Evolutionary conservation across 2,797 vertebrate species (phyloP).

Genomic region (Rallus crepitans): DNA sequence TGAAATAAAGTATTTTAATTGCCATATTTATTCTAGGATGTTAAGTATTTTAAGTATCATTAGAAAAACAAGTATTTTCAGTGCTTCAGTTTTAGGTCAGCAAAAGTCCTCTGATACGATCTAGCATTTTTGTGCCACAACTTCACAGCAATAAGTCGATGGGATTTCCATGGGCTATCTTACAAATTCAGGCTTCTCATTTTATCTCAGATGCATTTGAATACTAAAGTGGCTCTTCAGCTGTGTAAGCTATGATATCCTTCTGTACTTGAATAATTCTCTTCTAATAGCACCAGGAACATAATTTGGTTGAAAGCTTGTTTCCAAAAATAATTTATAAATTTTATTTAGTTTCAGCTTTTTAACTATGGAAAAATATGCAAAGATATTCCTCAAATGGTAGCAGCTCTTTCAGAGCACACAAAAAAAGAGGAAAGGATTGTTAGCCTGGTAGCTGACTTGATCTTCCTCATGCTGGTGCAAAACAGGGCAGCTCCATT

Average conservation of each 20-base stretch:
- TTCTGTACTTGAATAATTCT: constrained; percentile 28
- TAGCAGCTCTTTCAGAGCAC: not conserved
- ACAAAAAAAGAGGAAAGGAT: not conserved
- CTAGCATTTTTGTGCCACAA: not conserved
- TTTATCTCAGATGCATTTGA: constrained; percentile 1
- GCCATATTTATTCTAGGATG: not conserved
- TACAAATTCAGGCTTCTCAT: constrained; percentile 1
- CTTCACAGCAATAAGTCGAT: not conserved
- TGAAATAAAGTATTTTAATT: not conserved
- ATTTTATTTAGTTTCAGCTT: constrained; percentile 39
- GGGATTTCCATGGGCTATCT: not conserved
- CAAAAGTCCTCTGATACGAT: not conserved
- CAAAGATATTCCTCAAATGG: constrained; percentile 23
- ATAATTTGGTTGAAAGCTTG: constrained; percentile 16
- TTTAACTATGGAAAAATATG: constrained; percentile 42
- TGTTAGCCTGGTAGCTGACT: not conserved
- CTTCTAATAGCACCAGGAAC: constrained; percentile 27
- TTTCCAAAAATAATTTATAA: constrained; percentile 30
- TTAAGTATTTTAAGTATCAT: not conserved
- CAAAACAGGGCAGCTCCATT: not conserved
- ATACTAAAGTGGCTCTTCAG: not conserved
- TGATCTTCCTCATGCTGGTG: not conserved
- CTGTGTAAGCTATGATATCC: not conserved
- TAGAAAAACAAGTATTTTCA: not conserved
- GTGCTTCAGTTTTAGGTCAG: not conserved